phyloP scores from a whole-genome alignment of 2,113 vertebrate genomes.

The Rhinogobius similis region DNA sequence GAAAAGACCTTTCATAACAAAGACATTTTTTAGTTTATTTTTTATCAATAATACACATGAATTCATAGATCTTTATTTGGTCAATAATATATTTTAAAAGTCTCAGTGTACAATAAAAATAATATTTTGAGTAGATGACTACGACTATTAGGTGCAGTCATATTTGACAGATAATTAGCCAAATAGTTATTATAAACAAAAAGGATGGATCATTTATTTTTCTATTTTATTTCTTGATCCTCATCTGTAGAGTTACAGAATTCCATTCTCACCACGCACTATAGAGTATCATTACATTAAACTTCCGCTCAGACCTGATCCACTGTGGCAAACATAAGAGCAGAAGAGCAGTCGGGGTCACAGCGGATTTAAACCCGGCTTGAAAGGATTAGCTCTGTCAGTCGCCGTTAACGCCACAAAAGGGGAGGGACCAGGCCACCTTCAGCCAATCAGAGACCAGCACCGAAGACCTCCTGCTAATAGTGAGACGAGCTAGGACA shows the following conservation, averaged over 20 bases:
- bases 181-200: no score
- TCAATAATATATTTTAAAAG: no score
- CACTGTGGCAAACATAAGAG: conserved; percentile 3
- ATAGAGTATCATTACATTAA: no score
- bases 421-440: conserved; percentile 19
- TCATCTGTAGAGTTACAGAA: not conserved
- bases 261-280: no score
- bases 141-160: not conserved
- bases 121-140: no score
- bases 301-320: no score
- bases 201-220: no score
- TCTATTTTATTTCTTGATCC: not conserved
- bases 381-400: conserved; percentile 64
- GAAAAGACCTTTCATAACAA: no score
- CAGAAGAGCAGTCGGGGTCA: conserved; percentile 57
- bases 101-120: no score
- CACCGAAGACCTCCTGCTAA: conserved; percentile 23
- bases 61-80: no score
- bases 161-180: not conserved
- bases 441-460: conserved; percentile 36
- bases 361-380: conserved; percentile 59
- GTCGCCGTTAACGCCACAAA: conserved; percentile 42
- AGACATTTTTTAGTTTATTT: no score
- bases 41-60: no score
- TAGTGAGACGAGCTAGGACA: not conserved